These are phyloP conservation scores for Cyprinodon diabolis DNA, from an alignment of 2,797 vertebrate species.

Conservation along the genomic window DNA sequence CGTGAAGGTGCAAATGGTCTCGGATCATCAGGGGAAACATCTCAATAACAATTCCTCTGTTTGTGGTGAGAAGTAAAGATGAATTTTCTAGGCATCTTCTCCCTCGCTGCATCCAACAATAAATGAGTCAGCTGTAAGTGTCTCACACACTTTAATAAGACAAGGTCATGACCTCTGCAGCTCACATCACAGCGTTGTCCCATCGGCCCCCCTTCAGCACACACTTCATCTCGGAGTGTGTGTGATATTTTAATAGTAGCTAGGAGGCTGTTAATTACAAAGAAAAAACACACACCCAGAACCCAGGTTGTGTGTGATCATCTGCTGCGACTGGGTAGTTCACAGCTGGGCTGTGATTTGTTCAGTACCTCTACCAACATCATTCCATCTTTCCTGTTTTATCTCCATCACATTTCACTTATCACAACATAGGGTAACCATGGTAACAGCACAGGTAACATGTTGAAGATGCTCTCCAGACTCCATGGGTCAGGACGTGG, in stretches of 20 bases:
- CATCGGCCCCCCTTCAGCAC: slow-evolving; percentile 5
- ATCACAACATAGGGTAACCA: neutral
- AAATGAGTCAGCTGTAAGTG: slow-evolving; percentile 17
- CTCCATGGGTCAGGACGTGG: neutral
- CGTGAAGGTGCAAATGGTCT: no score
- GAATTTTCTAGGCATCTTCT: neutral
- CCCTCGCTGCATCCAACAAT: neutral
- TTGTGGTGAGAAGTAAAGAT: slow-evolving; percentile 21
- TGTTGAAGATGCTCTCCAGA: neutral
- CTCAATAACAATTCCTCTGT: slow-evolving; percentile 5
- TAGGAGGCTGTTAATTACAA: slow-evolving; percentile 29
- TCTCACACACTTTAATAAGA: slow-evolving; percentile 19
- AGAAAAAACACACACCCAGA: neutral
- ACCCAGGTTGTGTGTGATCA: neutral
- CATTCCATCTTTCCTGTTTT: neutral
- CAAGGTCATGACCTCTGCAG: slow-evolving; percentile 54
- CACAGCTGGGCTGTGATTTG: neutral
- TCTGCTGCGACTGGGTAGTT: neutral
- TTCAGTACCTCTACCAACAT: neutral
- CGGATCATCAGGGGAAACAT: neutral
- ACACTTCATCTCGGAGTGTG: slow-evolving; percentile 16
- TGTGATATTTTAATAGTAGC: slow-evolving; percentile 33
- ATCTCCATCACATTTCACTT: neutral
- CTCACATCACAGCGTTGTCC: slow-evolving; percentile 6
- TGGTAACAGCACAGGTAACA: neutral